phyloP scores from a whole-genome alignment of 2,113 vertebrate genomes.

The Macrotis lagotis region DNA sequence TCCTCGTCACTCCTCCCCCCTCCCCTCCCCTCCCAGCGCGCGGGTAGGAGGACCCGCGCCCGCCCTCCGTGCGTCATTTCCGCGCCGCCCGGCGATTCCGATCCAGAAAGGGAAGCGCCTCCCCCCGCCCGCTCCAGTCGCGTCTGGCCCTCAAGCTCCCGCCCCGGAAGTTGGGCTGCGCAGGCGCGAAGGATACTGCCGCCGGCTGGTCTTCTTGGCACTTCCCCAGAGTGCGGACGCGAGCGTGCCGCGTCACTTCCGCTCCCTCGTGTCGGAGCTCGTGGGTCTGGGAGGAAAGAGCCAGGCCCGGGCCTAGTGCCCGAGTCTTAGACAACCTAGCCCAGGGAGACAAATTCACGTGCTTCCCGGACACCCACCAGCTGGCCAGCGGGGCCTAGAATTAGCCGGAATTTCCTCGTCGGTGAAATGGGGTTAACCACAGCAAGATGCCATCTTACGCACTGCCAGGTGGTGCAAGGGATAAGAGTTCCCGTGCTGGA shows the following conservation, averaged over 20 bases:
- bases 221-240: too few species aligned
- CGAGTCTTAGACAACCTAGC: neutral
- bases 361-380: neutral
- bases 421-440: neutral
- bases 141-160: neutral
- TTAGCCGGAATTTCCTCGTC: neutral
- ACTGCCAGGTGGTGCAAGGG: too few species aligned
- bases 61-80: conserved; percentile 40
- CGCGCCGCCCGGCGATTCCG: conserved; percentile 33
- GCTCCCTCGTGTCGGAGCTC: neutral
- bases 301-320: neutral
- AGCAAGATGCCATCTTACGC: neutral
- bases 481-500: neutral
- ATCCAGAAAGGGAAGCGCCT: conserved; percentile 4
- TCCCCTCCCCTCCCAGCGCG: neutral
- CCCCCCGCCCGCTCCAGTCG: neutral
- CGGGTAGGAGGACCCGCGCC: neutral
- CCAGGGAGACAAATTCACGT: neutral
- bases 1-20: neutral
- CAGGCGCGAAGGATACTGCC: neutral
- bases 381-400: neutral
- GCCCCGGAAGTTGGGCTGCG: neutral
- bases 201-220: neutral
- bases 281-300: neutral
- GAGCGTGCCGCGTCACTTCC: neutral